phyloP scores from a whole-genome alignment of 2,113 vertebrate genomes.

The Chaetura pelagica region DNA sequence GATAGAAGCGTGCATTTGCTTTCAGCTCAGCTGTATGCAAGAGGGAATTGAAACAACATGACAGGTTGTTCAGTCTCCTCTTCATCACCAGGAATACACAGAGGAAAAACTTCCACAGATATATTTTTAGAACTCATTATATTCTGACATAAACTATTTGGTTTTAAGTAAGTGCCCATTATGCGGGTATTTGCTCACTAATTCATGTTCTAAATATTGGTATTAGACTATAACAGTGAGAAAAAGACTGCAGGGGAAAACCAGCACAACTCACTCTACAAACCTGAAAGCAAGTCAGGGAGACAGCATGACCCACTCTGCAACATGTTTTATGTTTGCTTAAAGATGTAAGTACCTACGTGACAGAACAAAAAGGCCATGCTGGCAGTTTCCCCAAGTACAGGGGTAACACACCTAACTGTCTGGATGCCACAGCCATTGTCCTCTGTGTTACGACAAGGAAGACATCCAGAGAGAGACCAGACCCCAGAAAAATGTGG shows the following conservation, averaged over 20 bases:
- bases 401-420: not conserved
- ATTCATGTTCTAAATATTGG: not conserved
- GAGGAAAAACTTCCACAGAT: not conserved
- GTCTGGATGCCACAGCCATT: not conserved
- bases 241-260: not conserved
- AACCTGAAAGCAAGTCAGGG: not conserved
- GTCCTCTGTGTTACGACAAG: not conserved
- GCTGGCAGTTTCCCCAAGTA: not conserved
- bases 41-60: not conserved
- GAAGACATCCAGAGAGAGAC: constrained; percentile 1
- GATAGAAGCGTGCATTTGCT: not conserved
- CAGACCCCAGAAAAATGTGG: not conserved
- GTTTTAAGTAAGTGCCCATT: not conserved
- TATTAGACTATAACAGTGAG: not conserved
- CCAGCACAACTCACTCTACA: not conserved
- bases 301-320: not conserved
- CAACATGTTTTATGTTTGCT: not conserved
- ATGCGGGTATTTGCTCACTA: not conserved
- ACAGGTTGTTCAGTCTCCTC: not conserved
- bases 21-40: not conserved
- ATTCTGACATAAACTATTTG: not conserved
- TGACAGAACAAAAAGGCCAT: not conserved
- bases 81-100: not conserved
- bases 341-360: not conserved
- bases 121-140: not conserved